Conservation (phyloP, 2,888 invertebrate genomes). For the Pachydiplax longipennis region DNA sequence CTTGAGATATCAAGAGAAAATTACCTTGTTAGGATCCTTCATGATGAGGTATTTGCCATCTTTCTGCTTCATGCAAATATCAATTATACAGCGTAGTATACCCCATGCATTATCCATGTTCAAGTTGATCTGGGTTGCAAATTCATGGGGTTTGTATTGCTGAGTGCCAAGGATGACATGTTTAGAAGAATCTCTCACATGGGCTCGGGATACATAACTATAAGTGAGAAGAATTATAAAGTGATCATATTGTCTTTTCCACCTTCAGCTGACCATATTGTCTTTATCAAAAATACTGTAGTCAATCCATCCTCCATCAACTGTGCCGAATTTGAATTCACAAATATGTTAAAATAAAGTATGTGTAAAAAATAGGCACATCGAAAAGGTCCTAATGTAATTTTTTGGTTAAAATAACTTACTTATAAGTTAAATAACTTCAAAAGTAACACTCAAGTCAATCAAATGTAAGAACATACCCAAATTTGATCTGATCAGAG, state of each 20-base stretch:
- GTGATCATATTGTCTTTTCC: not conserved
- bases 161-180: conserved; percentile 97
- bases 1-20: no score
- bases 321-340: no score
- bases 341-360: no score
- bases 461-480: conserved; percentile 59
- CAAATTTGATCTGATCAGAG: conserved; percentile 97
- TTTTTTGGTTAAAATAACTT: no score
- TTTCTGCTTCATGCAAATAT: conserved; percentile 95
- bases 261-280: no score
- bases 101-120: conserved; percentile 99
- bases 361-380: no score
- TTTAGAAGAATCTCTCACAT: conserved; percentile 91
- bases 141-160: conserved; percentile 98
- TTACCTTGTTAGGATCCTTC: conserved; percentile 96
- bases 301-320: no score
- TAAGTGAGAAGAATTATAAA: conserved; percentile 49
- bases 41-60: conserved; percentile 95
- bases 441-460: no score
- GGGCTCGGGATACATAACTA: conserved; percentile 92
- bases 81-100: conserved; percentile 94
- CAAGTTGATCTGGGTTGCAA: conserved; percentile 97
- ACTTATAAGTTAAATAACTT: no score
- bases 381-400: no score
- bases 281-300: no score